Conservation (phyloP, 2,797 vertebrate genomes). For the Numenius phaeopus region DNA sequence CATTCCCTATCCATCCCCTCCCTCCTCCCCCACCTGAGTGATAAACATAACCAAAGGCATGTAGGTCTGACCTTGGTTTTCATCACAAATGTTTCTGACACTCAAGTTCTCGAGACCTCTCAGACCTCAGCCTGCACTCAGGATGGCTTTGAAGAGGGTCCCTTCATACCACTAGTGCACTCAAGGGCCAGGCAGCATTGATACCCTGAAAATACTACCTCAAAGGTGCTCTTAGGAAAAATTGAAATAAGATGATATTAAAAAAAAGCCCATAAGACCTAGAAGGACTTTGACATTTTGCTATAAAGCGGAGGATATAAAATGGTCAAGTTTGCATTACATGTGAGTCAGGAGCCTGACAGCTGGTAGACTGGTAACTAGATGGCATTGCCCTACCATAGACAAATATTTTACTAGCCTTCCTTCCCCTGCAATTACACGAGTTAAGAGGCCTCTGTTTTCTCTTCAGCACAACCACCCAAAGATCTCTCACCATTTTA, state of each 20-base stretch:
- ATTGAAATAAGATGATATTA: not conserved
- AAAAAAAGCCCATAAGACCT: not conserved
- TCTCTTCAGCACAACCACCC: not conserved
- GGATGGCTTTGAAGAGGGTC: not conserved
- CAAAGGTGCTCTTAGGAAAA: not conserved
- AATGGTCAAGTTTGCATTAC: conserved; percentile 10
- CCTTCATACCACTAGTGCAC: not conserved
- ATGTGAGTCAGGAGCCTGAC: conserved; percentile 37
- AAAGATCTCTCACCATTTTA: not conserved
- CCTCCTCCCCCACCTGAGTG: not conserved
- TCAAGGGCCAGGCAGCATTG: not conserved
- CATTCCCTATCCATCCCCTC: not conserved
- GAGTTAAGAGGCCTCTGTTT: not conserved
- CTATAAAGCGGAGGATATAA: not conserved
- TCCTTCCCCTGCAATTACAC: not conserved
- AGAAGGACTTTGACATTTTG: conserved; percentile 34
- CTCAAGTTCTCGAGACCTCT: conserved; percentile 13
- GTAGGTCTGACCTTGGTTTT: conserved; percentile 7
- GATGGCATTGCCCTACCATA: conserved; percentile 40
- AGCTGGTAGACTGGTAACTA: conserved; percentile 52
- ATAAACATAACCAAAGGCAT: conserved; percentile 12
- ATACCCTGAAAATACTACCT: not conserved
- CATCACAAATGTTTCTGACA: conserved; percentile 5
- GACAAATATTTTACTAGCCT: conserved; percentile 53
- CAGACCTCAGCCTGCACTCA: not conserved